Percentiles rank a stretch among this genome's conserved stretches.
Evolutionary conservation across 53 echinoderm and acorn worm genomes (phyloP).

Genomic region (Stichopus horrens): DNA sequence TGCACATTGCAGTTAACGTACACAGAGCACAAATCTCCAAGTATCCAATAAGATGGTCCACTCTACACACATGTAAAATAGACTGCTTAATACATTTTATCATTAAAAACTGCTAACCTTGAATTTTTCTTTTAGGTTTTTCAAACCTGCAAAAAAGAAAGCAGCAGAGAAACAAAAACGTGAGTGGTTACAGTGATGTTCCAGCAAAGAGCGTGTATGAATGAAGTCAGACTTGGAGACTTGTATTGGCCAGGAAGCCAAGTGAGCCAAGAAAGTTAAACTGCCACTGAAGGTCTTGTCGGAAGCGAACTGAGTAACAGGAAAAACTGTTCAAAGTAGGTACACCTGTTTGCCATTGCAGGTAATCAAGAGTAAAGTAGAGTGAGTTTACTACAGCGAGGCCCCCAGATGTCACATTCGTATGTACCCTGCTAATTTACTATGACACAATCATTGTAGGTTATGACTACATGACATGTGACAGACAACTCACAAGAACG

Average conservation of each 20-base stretch:
- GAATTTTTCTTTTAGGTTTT: slow-evolving; percentile 85
- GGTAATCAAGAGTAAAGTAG: too few species aligned
- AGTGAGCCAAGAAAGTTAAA: not conserved
- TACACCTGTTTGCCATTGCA: not conserved
- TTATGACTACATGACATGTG: too few species aligned
- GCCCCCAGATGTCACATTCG: too few species aligned
- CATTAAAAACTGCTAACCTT: slow-evolving; percentile 58
- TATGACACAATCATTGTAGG: too few species aligned
- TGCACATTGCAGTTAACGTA: not conserved
- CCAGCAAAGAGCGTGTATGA: too few species aligned
- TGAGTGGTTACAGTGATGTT: too few species aligned
- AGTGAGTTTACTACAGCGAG: too few species aligned
- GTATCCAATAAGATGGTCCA: too few species aligned
- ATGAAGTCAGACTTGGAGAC: not conserved
- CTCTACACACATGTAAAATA: too few species aligned
- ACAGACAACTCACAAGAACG: too few species aligned
- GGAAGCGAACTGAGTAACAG: not conserved
- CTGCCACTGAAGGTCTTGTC: not conserved
- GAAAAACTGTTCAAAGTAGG: not conserved
- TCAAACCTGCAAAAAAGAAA: slow-evolving; percentile 72
- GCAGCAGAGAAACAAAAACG: not conserved
- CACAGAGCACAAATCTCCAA: too few species aligned
- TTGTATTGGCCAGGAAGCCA: not conserved
- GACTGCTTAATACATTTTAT: not conserved
- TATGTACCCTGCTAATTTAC: too few species aligned